Base-by-base conservation (phyloP, 2,888 invertebrate species). In the Synanthedon formicaeformis region DNA sequence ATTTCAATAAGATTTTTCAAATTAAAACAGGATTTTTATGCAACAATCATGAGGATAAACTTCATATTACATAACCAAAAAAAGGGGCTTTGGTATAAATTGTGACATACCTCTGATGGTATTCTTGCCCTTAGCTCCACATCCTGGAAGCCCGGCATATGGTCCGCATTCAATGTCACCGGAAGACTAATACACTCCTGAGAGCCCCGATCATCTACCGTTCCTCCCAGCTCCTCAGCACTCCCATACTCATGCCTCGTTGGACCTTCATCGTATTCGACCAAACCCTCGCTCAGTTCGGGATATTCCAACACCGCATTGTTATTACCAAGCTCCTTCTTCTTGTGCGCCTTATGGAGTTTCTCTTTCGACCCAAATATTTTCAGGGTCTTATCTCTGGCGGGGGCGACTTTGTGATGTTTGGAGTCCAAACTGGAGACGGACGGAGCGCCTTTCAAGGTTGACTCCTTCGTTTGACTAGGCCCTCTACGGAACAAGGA, bases 401-500 rank as follows among this genome's bases (percentile, higher is more conserved):
- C 75, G 10, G 88, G 82, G n/a, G 84, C 81, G 55, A 85, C 83
- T 69, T 88, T 88, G 69, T 88, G 88, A 63, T 89, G 89, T 65
- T 90, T 90, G 51, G 89, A 89, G 68, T 92, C 91, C 63, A 92
- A 82, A 68, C 91, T 91, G 53, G 91, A 91, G 41, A 91, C 88
- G 2, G 92, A 92, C 6, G 92, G 90, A 41, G 91, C 90, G 59
- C 90, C 88, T 60, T 90, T 91, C 50, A 91, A 66, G 63, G 89
- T 76, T 54, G 78, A 65, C 75, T 89, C 78, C 69, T 89, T 87
- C 65, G 86, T 85, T 67, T 85, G 88, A 71, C 89, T 90, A 77
- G 93, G 93, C 73, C 94, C 94, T 92, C 95, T 94, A 89, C 95
- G 95, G 89, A 95, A 95, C 81, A 95, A 91, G 74, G 95, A 94